Conservation (phyloP, 2,797 vertebrate genomes). For the Macropus fuliginosus region DNA sequence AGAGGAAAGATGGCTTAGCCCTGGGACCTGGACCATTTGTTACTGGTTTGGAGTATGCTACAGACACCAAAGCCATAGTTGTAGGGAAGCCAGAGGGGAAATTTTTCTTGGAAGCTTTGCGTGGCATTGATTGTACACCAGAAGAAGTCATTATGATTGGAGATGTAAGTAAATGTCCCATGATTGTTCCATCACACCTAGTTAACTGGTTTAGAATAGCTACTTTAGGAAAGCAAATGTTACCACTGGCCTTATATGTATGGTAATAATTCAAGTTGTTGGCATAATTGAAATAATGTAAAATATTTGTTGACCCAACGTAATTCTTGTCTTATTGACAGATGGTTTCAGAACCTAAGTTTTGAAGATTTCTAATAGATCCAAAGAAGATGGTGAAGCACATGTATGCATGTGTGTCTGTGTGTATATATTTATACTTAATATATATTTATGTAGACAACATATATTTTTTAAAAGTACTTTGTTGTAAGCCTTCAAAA, state of each 20-base stretch:
- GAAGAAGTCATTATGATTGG: slow-evolving; percentile 96
- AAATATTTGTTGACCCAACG: neutral
- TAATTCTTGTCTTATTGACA: neutral
- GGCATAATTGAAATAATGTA: neutral
- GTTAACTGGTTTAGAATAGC: neutral
- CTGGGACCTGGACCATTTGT: slow-evolving; percentile 97
- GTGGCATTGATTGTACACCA: slow-evolving; percentile 88
- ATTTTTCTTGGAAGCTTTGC: slow-evolving; percentile 94
- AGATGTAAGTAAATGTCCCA: slow-evolving; percentile 84
- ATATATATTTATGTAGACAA: neutral
- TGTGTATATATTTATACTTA: neutral
- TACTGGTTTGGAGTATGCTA: slow-evolving; percentile 91
- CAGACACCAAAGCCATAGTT: slow-evolving; percentile 90
- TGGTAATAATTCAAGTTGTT: neutral
- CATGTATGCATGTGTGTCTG: neutral
- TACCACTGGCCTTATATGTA: neutral
- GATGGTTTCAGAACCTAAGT: slow-evolving; percentile 10
- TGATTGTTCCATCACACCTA: neutral
- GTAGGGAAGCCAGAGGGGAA: slow-evolving; percentile 95
- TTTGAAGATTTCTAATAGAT: slow-evolving; percentile 26
- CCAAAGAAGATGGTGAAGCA: neutral
- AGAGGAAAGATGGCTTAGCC: slow-evolving; percentile 92
- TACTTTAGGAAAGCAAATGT: neutral
- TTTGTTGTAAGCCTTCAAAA: neutral
- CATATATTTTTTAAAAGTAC: neutral